These are phyloP conservation scores for Phalanger gymnotis DNA, from an alignment of 2,797 vertebrate genomes.

Conservation along the genomic window DNA sequence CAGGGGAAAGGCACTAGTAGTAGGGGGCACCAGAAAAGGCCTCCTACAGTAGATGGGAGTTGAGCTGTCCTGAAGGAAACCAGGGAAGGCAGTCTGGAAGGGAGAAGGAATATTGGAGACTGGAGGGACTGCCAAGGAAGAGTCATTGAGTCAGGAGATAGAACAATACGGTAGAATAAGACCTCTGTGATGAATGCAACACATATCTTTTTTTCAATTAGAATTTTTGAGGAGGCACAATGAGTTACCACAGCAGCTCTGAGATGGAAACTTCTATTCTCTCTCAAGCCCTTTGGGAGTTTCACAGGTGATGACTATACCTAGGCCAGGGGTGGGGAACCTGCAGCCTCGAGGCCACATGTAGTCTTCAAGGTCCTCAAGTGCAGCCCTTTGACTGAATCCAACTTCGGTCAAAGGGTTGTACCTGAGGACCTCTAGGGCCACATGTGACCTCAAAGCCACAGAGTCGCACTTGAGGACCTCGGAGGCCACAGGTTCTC, in stretches of 20 bases:
- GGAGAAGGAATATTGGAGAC: background rate
- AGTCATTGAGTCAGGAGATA: background rate
- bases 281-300: background rate
- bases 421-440: too few relatives aligned
- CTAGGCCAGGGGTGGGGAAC: background rate
- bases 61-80: background rate
- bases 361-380: too few relatives aligned
- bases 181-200: background rate
- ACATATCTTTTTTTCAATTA: background rate
- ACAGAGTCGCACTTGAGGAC: too few relatives aligned
- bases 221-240: background rate
- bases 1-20: background rate
- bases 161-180: background rate
- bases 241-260: background rate
- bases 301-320: background rate
- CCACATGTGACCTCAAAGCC: too few relatives aligned
- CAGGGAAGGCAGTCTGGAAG: background rate
- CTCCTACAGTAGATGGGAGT: background rate
- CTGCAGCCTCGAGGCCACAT: too few relatives aligned
- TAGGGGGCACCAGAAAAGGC: background rate
- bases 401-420: too few relatives aligned
- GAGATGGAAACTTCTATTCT: background rate
- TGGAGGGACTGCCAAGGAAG: background rate
- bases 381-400: too few relatives aligned
- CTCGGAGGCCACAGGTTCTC: too few relatives aligned